Evolutionary conservation across 2,797 vertebrate genomes (phyloP).

Genomic region (Hoplostethus mediterraneus): DNA sequence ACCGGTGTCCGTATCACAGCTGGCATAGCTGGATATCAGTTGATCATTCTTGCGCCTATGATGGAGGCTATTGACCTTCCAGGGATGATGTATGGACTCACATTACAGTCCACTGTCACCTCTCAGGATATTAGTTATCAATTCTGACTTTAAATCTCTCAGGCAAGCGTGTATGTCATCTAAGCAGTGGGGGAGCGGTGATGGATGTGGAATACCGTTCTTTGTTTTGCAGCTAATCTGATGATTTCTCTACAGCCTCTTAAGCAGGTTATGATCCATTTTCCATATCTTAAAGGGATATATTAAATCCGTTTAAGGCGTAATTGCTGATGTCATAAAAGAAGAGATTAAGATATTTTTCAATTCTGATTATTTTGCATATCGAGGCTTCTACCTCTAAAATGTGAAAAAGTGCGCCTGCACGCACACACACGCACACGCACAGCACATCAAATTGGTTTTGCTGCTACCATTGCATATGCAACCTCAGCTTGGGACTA

Average conservation of each 20-base stretch:
- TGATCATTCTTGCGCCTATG: constrained; percentile 35
- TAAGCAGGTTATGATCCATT: constrained; percentile 69
- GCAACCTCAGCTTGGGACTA: neutral
- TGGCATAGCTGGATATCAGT: constrained; percentile 53
- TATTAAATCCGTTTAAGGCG: constrained; percentile 69
- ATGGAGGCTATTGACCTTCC: constrained; percentile 77
- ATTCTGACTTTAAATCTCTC: constrained; percentile 72
- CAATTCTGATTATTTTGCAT: constrained; percentile 70
- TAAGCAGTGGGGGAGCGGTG: constrained; percentile 54
- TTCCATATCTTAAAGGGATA: constrained; percentile 57
- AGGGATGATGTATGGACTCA: constrained; percentile 76
- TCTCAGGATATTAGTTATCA: constrained; percentile 75
- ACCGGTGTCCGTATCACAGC: constrained; percentile 42
- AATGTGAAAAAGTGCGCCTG: constrained; percentile 20
- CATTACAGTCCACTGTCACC: constrained; percentile 67
- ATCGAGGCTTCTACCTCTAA: constrained; percentile 39
- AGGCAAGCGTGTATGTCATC: constrained; percentile 74
- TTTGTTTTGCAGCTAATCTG: constrained; percentile 73
- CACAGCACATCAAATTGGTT: neutral
- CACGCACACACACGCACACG: neutral
- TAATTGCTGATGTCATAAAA: constrained; percentile 71
- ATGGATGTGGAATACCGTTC: constrained; percentile 62
- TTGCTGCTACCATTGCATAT: neutral
- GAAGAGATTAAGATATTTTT: constrained; percentile 71
- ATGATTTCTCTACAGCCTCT: constrained; percentile 62